A percentile compares a stretch with the other conserved stretches of the same genome.
Conservation (phyloP, 2,113 vertebrate species). For the Boleophthalmus pectinirostris region DNA sequence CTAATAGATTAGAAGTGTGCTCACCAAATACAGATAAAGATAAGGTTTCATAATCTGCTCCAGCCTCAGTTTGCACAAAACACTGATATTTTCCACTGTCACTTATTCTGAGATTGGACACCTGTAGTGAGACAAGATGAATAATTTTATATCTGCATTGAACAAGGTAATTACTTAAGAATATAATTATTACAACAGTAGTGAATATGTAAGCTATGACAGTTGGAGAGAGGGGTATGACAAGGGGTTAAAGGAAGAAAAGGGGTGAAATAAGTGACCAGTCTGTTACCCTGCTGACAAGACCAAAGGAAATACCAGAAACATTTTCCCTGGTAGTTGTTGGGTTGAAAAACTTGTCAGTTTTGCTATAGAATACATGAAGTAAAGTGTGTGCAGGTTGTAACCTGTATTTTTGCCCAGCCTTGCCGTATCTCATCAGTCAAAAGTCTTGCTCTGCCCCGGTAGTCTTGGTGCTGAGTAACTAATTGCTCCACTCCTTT, state of each 20-base stretch:
- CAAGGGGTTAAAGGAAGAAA: no score
- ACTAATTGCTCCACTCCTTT: constrained; percentile 57
- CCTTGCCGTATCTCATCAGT: constrained; percentile 76
- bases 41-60: constrained; percentile 85
- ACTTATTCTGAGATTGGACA: constrained; percentile 77
- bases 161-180: not conserved
- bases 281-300: no score
- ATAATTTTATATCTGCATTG: not conserved
- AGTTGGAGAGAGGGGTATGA: no score
- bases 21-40: constrained; percentile 82
- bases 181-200: not conserved
- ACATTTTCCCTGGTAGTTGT: no score
- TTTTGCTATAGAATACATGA: not conserved
- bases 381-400: not conserved
- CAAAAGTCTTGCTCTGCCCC: constrained; percentile 71
- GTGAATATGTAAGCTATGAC: not conserved
- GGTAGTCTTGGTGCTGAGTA: constrained; percentile 68
- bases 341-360: not conserved
- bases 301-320: not conserved
- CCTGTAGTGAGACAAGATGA: constrained; percentile 64
- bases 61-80: constrained; percentile 72
- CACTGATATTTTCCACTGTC: constrained; percentile 87
- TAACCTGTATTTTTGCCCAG: constrained; percentile 76
- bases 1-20: constrained; percentile 5
- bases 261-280: no score